These are phyloP conservation scores for Genyomyrus donnyi DNA, from an alignment of 2,113 vertebrate genomes.

Conservation along the genomic window DNA sequence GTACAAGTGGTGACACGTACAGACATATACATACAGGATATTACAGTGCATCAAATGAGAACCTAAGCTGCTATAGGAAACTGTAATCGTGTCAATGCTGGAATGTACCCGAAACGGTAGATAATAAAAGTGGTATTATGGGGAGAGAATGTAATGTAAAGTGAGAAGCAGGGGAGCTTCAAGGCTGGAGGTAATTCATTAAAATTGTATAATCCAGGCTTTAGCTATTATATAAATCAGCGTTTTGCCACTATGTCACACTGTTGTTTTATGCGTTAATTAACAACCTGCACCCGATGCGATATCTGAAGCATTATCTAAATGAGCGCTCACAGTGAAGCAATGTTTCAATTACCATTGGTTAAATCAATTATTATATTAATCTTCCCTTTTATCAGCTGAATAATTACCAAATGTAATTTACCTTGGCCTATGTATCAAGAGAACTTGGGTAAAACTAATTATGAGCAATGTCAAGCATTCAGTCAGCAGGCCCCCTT, in stretches of 20 bases:
- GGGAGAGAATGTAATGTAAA: background rate
- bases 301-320: background rate
- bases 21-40: background rate
- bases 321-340: background rate
- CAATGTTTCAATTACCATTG: slow-evolving; percentile 5
- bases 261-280: slow-evolving; percentile 5
- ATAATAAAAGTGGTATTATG: background rate
- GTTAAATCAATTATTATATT: slow-evolving; percentile 6
- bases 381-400: background rate
- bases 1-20: background rate
- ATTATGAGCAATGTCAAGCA: background rate
- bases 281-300: background rate
- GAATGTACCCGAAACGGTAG: background rate
- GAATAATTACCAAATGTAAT: slow-evolving; percentile 3
- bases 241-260: background rate
- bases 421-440: background rate
- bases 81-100: background rate
- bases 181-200: background rate
- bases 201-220: background rate
- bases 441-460: background rate
- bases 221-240: background rate
- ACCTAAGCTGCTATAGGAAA: background rate
- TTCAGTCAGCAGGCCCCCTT: background rate
- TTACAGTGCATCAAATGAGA: background rate
- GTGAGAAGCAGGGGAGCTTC: background rate